Base-by-base conservation (phyloP, 2,797 vertebrate species). In the Acipenser ruthenus region DNA sequence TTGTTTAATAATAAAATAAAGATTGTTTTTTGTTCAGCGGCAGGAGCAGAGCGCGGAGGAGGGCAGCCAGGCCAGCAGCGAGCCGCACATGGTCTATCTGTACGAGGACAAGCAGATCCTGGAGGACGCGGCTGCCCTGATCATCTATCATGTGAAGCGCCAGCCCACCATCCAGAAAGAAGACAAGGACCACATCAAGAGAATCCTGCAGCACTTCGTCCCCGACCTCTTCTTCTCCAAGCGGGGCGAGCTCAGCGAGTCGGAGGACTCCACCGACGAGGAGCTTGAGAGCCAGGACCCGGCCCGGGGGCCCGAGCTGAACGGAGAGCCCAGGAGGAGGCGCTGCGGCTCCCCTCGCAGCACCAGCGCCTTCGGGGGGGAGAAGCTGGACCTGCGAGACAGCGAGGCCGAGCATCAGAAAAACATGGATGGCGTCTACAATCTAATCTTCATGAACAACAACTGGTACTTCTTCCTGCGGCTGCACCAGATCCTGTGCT, bases 391-490 rank as follows among this genome's bases (percentile, higher is more conserved):
- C 75, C 84, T 89, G 67, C 84, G 88, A 0, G 88, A 90, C 80
- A 84, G 87, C 0, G 88, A 89, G 70, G 86, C 86, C 0, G 91
- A 90, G 79, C 90, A 89, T 70, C 92, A 91, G 79, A 93, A 92
- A 74, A 84, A 90, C 11, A 78, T 93, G 74, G 97, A 99, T 6
- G 95, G 95, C 0, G 92, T 97, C 70, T 99, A 99, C 82, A 96
- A 96, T 69, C 90, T 99, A 0, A 94, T 97, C 82, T 99, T 94
- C 0, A 93, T 95, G 76, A 99, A 99, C 83, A 98, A 98, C 77
- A 98, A 98, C 77, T 99, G 97, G 97, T 99, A 99, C 84, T 98
- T 99, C 85, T 99, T 99, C 86, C 82, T 99, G 75, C 92, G 97
- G 67, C 91, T 99, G 74, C 97, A 99, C 83, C 97, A 99, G 85